These are phyloP conservation scores for Epinephelus coioides DNA, from an alignment of 2,797 vertebrate genomes.

Conservation along the genomic window DNA sequence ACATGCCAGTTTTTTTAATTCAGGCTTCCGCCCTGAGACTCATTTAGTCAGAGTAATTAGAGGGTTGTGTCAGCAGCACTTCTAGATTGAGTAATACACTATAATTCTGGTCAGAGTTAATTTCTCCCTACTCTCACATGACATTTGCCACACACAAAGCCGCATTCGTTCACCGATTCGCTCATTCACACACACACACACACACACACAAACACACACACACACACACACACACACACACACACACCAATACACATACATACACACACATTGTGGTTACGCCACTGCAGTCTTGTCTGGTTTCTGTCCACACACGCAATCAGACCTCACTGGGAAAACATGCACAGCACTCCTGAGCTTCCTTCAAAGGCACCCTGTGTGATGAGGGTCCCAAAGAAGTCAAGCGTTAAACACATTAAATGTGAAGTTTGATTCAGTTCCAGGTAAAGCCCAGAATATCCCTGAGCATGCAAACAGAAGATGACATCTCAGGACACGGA, in stretches of 20 bases:
- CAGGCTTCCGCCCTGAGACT: conserved; percentile 40
- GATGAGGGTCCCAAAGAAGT: background rate
- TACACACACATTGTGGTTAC: conserved; percentile 25
- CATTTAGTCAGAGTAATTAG: conserved; percentile 70
- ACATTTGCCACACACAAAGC: conserved; percentile 61
- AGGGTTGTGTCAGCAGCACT: conserved; percentile 60
- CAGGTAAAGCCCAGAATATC: too few species aligned
- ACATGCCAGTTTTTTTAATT: conserved; percentile 21
- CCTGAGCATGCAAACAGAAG: background rate
- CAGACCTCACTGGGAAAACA: conserved; percentile 2
- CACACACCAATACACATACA: background rate
- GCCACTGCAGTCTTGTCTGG: conserved; percentile 34
- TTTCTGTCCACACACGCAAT: conserved; percentile 52
- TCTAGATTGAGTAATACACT: conserved; percentile 44
- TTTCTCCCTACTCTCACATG: conserved; percentile 47
- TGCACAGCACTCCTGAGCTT: background rate
- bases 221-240: too few species aligned
- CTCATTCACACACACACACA: background rate
- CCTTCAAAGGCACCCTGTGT: conserved; percentile 1
- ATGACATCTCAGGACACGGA: background rate
- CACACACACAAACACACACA: too few species aligned
- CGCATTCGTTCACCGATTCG: conserved; percentile 6
- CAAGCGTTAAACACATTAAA: background rate
- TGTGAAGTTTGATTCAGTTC: too few species aligned
- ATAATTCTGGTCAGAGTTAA: conserved; percentile 61